Evolutionary conservation across 2,113 vertebrate genomes (phyloP).

Genomic region (Uria lomvia): DNA sequence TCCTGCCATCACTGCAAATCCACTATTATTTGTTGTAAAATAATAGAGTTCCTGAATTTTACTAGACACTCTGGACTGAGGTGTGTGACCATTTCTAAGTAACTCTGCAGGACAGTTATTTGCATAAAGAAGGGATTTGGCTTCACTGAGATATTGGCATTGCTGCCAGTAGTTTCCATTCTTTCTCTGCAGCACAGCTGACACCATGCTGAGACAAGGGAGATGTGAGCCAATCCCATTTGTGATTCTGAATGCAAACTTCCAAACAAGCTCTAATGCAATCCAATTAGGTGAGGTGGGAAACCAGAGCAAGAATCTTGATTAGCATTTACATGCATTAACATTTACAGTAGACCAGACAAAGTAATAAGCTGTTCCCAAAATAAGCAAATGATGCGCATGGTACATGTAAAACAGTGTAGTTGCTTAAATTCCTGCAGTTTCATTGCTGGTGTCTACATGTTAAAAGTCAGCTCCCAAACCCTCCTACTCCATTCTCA

Average conservation of each 20-base stretch:
- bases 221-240: not conserved
- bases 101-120: not conserved
- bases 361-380: constrained; percentile 15
- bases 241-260: not conserved
- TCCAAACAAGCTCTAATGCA: constrained; percentile 3
- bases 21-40: not conserved
- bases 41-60: not conserved
- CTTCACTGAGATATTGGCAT: not conserved
- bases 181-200: not conserved
- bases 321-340: constrained; percentile 45
- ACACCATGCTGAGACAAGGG: not conserved
- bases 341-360: constrained; percentile 50
- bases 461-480: not conserved
- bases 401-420: not conserved
- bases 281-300: constrained; percentile 21
- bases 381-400: not conserved
- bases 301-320: not conserved
- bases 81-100: not conserved
- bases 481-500: not conserved
- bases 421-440: not conserved
- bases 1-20: not conserved
- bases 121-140: not conserved
- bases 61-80: not conserved
- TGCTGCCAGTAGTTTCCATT: not conserved
- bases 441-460: not conserved